Evolutionary conservation across 1,140 invertebrate genomes (phyloP).

Genomic region (Ptiloglossa arizonensis): DNA sequence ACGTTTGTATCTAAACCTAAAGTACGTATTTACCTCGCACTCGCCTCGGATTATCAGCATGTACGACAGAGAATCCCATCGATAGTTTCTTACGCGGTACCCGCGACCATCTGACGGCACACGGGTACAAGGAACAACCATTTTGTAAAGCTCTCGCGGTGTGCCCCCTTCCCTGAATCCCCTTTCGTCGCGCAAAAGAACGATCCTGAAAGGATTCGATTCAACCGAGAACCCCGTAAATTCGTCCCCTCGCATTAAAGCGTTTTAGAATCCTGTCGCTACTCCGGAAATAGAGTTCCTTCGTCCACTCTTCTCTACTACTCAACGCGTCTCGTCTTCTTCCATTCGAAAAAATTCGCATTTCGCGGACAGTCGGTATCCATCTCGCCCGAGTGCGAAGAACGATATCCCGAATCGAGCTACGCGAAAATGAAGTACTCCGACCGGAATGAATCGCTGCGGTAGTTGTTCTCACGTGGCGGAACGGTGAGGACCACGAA

Average conservation of each 20-base stretch:
- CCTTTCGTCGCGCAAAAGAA: too few relatives aligned
- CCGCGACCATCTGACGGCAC: slow-evolving; percentile 7
- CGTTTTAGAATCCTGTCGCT: background rate
- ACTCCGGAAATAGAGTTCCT: background rate
- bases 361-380: background rate
- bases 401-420: slow-evolving; percentile 4
- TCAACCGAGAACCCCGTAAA: too few relatives aligned
- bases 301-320: background rate
- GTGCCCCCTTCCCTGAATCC: too few relatives aligned
- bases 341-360: too few relatives aligned
- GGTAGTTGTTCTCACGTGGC: too few relatives aligned
- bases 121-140: slow-evolving; percentile 56
- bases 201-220: background rate
- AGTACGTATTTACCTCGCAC: slow-evolving; percentile 35
- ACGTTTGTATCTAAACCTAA: slow-evolving; percentile 46
- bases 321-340: background rate
- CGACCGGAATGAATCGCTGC: too few relatives aligned
- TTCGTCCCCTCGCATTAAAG: background rate
- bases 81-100: slow-evolving; percentile 48
- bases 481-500: too few relatives aligned
- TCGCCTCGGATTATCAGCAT: slow-evolving; percentile 46
- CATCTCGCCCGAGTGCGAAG: background rate
- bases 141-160: slow-evolving; percentile 48
- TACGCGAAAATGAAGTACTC: slow-evolving; percentile 20
- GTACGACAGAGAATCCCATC: slow-evolving; percentile 56